Evolutionary conservation across 2,888 invertebrate genomes (phyloP), one percentile per base, ranked within the genome.

Genomic region (Microctonus hyperodae): DNA sequence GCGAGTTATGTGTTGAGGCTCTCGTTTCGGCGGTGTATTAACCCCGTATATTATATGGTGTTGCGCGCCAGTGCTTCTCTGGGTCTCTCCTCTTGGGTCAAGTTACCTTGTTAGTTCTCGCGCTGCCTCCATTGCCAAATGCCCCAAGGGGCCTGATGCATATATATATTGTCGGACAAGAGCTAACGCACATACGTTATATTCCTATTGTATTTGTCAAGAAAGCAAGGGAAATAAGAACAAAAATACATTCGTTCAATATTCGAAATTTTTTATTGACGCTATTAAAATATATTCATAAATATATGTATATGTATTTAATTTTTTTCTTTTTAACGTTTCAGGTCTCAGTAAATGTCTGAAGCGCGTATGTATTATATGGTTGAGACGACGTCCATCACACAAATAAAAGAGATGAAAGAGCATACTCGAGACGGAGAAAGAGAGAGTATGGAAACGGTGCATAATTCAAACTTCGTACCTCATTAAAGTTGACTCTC

Each of bases 31-130:
- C 77, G 74, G 75, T 70, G 67, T 67, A 67, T 67, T 57, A 62
- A 67, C 57, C 72, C 70, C 65, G 68, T 68, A 72, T 62, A 50
- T 50, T 62, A 64, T 57, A 44, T 59, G 70, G 62, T 61, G 61
- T 67, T 68, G 61, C 60, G 53, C 48, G 33, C 56, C 67, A 20
- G 60, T 55, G 64, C 65, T 48, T 60, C 64, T 56, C 35, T 50
- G 37, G 58, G 64, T 57, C 63, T 65, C 55, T 68, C 64, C 65
- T 66, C 71, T 70, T 67, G 78, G 78, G 78, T 80, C 79, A 74
- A 76, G 80, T 81, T 81, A 80, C 80, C 81, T 81, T 79, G 81
- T 81, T 81, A 81, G 81, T 78, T 79, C 78, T 76, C 75, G 76
- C 44, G 69, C 60, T 76, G 77, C 73, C 75, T 75, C 73, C 67